Evolutionary conservation across 2,888 invertebrate genomes (phyloP), one percentile per base, ranked within the genome.

Genomic region (Diarsia brunnea): DNA sequence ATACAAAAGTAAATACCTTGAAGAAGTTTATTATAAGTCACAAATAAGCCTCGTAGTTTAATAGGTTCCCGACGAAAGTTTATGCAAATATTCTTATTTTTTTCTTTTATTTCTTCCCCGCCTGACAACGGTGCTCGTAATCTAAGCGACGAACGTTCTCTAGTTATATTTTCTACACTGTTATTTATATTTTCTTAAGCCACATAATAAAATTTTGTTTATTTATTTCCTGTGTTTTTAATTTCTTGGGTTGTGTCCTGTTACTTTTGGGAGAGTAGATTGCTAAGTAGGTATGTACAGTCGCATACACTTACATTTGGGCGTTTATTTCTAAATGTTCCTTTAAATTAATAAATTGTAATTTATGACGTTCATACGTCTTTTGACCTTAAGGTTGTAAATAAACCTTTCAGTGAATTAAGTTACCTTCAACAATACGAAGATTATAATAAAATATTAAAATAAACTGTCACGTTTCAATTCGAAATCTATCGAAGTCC

Each of bases 11-110:
- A 69, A 69, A 51, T 58, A 27, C 58, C 31, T 47, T 1, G 12
- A 66, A 76, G 31, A 69, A 69, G 67, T 61, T 83, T 83, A 66
- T 58, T 78, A 51, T 47, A 66, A 61, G 55, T 66, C 70, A 61
- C 47, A 61, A 79, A 65, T 69, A 75, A 75, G 82, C 51, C n/a
- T 43, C 43, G 79, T 65, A 83, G 83, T 83, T 81, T 69, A 83
- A 78, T 81, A 69, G 72, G 68, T 45, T 21, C 72, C n/a, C 60
- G 31, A 58, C 55, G 38, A 38, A 80, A 78, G 84, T 83, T 81
- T 83, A 78, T 78, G 79, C 45, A 66, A 83, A 73, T 83, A 69
- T 78, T 61, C 8, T 58, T 24, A 55, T 61, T 77, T 65, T 65
- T 43, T 63, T 14, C 8, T 12, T 55, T n/a, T 71, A 83, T 69